Percentiles rank a stretch among this genome's conserved stretches.
phyloP scores from a whole-genome alignment of 2,113 vertebrate genomes.

The Oreochromis aureus region DNA sequence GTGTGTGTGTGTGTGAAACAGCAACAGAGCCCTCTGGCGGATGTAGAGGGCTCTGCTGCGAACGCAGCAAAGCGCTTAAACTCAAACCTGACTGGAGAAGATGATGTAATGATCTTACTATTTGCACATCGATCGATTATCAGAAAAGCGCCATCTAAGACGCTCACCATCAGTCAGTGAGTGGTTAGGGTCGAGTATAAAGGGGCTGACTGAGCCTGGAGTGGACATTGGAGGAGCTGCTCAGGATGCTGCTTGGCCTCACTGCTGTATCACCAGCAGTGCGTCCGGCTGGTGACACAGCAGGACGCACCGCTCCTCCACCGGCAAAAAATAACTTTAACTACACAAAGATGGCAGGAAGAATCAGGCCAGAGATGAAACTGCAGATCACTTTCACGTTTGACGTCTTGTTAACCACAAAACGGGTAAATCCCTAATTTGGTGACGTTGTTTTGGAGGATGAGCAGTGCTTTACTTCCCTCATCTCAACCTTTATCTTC shows the following conservation, averaged over 20 bases:
- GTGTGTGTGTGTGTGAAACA: neutral
- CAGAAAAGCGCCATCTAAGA: neutral
- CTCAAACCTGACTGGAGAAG: neutral
- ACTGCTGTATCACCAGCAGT: neutral
- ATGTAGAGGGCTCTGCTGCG: neutral
- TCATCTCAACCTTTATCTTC: neutral
- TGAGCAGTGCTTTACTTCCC: neutral
- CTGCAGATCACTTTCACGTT: neutral
- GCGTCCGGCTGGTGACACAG: neutral
- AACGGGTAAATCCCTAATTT: neutral
- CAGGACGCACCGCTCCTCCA: neutral
- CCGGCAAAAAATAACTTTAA: neutral
- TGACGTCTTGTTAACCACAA: accelerated
- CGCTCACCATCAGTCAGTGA: neutral
- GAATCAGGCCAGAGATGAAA: accelerated
- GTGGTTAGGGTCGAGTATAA: neutral
- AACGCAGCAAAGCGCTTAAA: accelerated
- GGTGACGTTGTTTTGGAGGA: neutral
- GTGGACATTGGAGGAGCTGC: neutral
- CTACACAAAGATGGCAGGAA: neutral
- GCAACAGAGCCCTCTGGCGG: neutral
- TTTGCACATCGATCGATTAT: neutral
- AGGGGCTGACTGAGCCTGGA: accelerated
- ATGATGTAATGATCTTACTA: neutral
- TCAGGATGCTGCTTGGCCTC: neutral